Conservation (phyloP, 2,797 vertebrate genomes). For the Acanthurus tractus region DNA sequence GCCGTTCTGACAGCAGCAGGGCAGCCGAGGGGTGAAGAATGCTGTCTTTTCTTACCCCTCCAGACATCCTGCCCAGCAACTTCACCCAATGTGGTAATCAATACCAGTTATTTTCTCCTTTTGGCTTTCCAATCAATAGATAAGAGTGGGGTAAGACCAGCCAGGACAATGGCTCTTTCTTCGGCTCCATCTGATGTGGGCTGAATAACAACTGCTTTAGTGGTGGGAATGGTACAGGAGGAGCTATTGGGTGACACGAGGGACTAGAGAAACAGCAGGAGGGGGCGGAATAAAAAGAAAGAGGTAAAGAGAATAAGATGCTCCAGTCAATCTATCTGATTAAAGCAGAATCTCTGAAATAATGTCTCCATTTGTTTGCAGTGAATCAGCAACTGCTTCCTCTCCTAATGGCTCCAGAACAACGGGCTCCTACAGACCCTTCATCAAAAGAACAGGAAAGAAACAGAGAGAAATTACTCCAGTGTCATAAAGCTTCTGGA, state of each 20-base stretch:
- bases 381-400: constrained; percentile 52
- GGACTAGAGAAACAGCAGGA: constrained; percentile 72
- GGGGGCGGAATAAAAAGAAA: constrained; percentile 58
- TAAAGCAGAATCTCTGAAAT: constrained; percentile 52
- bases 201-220: constrained; percentile 77
- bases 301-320: constrained; percentile 69
- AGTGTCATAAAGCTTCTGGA: constrained; percentile 77
- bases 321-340: constrained; percentile 63
- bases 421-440: constrained; percentile 54
- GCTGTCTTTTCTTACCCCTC: constrained; percentile 78
- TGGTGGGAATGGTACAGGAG: constrained; percentile 81
- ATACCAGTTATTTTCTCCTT: constrained; percentile 81
- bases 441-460: constrained; percentile 74
- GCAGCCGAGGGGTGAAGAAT: constrained; percentile 73
- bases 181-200: constrained; percentile 79
- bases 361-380: constrained; percentile 42
- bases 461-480: constrained; percentile 65
- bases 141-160: constrained; percentile 77
- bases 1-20: constrained; percentile 78
- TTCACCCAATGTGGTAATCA: constrained; percentile 79
- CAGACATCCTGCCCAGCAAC: constrained; percentile 74
- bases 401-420: constrained; percentile 52
- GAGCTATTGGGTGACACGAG: constrained; percentile 81
- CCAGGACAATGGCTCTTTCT: constrained; percentile 83
- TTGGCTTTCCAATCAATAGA: constrained; percentile 85